A percentile compares a stretch with the other conserved stretches of the same genome.
Conservation (phyloP, 1,140 invertebrate species). For the Scylla paramamosain region DNA sequence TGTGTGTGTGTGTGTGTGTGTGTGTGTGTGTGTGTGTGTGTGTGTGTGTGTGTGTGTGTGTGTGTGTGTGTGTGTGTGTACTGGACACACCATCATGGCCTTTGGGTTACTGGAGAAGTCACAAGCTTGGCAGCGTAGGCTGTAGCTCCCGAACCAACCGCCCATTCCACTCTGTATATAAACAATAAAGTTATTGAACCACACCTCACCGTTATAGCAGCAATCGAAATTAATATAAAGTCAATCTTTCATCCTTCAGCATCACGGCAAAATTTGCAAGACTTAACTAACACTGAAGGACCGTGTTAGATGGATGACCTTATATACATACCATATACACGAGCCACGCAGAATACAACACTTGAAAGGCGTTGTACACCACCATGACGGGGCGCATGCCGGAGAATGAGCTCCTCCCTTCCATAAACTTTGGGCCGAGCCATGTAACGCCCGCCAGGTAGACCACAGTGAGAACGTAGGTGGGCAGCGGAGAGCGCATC, state of each 20-base stretch:
- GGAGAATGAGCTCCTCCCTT: slow-evolving; percentile 88
- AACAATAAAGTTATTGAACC: not conserved
- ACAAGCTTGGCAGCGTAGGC: slow-evolving; percentile 92
- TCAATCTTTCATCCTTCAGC: too few species aligned
- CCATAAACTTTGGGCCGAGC: slow-evolving; percentile 91
- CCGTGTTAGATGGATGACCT: too few species aligned
- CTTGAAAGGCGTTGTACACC: slow-evolving; percentile 91
- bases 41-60: not conserved
- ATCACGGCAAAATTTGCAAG: too few species aligned
- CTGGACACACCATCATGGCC: slow-evolving; percentile 87
- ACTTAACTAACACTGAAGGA: too few species aligned
- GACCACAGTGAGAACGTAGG: slow-evolving; percentile 89
- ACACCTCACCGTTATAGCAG: not conserved
- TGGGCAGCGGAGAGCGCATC: slow-evolving; percentile 93
- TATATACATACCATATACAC: slow-evolving; percentile 87
- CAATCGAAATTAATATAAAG: not conserved
- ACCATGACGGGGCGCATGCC: slow-evolving; percentile 89
- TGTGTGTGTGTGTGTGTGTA: not conserved
- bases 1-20: not conserved
- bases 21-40: slow-evolving; percentile 13
- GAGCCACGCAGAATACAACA: slow-evolving; percentile 90
- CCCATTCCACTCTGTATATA: slow-evolving; percentile 68
- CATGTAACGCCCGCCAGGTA: slow-evolving; percentile 92
- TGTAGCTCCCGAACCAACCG: slow-evolving; percentile 84
- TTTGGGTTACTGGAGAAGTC: slow-evolving; percentile 88